Base-by-base conservation (phyloP, 1,140 invertebrate genomes). In the Musca domestica region DNA sequence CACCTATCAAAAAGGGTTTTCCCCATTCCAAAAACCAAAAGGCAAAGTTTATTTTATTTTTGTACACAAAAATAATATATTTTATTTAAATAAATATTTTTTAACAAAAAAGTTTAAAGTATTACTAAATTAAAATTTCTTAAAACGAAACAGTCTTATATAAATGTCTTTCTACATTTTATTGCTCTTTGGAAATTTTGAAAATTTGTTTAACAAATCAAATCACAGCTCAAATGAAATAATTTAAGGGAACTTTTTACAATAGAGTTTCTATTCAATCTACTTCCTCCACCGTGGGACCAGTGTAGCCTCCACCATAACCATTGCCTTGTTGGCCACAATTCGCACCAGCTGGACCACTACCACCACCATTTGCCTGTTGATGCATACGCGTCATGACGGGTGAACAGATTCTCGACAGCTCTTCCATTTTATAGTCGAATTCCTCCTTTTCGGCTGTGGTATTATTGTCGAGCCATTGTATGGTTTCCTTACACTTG, bases 381-480 rank as follows among this genome's bases (percentile, higher is more conserved):
- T 72, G 71, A 23, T 88, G 85, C 67, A 88, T 68, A 73, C 86
- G 86, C 1, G 83, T 82, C 80, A 90, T 87, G 56, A 87, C 85
- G 3, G 85, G 84, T 49, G 80, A 78, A 72, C 86, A 88, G 41
- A 82, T 73, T 15, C 76, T 74, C 63, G 85, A 84, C 3, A 89
- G 68, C 68, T 87, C 84, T 72, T 87, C 82, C 64, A 86, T 77
- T 69, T 85, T 85, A 69, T 87, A 76, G 70, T 90, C 85, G 72
- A 84, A 90, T 72, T 91, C 88, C 64, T 89, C 87, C 71, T 88
- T 88, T 20, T 88, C 86, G 1, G 88, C 88, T 4, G 83, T 74
- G 34, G 84, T 86, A 76, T 90, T 91, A 70, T 74, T 74, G 72
- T 89, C 89, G 12, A 91, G 74, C 89, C 89, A 90, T 52, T 71